Evolutionary conservation across 2,888 invertebrate species (phyloP), one percentile per base, ranked within the genome.

Genomic region (Ichneumoninae sp.): DNA sequence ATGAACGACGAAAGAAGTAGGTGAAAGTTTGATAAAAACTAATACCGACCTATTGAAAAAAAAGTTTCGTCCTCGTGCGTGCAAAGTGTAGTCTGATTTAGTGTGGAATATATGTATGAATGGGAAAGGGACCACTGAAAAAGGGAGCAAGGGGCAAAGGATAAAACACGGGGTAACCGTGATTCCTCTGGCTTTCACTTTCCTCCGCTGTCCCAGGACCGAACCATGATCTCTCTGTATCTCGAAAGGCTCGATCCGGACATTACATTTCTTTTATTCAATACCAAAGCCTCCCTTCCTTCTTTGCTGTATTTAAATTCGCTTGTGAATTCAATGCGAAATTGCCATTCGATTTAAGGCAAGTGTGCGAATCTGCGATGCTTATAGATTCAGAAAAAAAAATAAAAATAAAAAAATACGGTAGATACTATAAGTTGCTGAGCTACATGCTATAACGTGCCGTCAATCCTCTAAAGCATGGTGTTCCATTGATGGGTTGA

Each of bases 231-330:
- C 70, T 82, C 76, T 72, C 71, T 76, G 80, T 77, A 66, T 75
- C 65, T 62, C 66, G 50, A 71, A 78, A 57, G 47, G 62, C 68
- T 62, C 40, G 36, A 72, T 54, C 8, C 44, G 26, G 71, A 60
- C 65, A 60, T 80, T 71, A 69, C 82, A 68, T 81, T 81, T 84
- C 76, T 84, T 86, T 86, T 80, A 80, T 85, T 82, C 84, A 80
- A 78, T 81, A 83, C 72, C 44, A 69, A 72, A 62, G 22, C 66
- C 62, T 71, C 40, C 40, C 50, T 36, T 65, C 47, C n/a, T 54
- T 60, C 52, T 74, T 68, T 40, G 57, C 72, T 84, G 62, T 77
- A 87, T 88, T 86, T 70, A 84, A 86, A 88, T 87, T 83, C 80
- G 72, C 62, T 50, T n/a, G 40, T 36, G 78, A 76, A 82, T 85